Evolutionary conservation across 2,797 vertebrate genomes (phyloP), one percentile per base, ranked within the genome.

Genomic region (Clarias laeviceps): DNA sequence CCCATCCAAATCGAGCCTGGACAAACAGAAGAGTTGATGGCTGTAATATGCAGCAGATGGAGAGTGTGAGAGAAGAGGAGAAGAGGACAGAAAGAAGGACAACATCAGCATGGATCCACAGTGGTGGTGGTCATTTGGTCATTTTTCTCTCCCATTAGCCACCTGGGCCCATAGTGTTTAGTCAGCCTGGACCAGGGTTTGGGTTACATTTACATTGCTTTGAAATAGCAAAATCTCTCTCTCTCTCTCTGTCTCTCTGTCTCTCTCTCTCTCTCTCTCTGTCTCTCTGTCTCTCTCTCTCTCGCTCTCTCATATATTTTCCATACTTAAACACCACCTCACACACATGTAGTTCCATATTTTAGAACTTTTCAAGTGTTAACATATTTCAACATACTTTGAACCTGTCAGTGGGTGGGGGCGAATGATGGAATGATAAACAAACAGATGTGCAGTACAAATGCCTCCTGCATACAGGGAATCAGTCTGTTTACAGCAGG

Each of bases 1-100:
- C 94, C 94, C 95, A 94, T 93, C 93, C 89, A 90, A 92, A 89
- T 93, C 91, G 86, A 76, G 89, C 91, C 87, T 93, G 92, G 90
- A 94, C 92, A 94, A 95, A 95, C 94, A 94, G 92, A 91, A 86
- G 91, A 92, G 89, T 88, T 92, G 92, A 88, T 82, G 88, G 91
- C 91, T 91, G 92, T 96, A 95, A 96, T 96, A 95, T 92, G 89
- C 95, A 92, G 93, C 95, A 96, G 95, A 96, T 96, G 95, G 93
- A 89, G 90, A 37, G 77, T 79, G 74, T 73, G 78, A 59, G 68
- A 82, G 79, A 82, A 54, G 50, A 62, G 59, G 68, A 82, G 73
- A 82, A 37, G 50, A 62, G 59, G 34, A 32, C 57, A 59, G 64
- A 87, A 88, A 86, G 89, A 90, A 86, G 89, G 89, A 82, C 86